Conservation (phyloP, 1,140 invertebrate genomes). For the Eulimnadia texana region DNA sequence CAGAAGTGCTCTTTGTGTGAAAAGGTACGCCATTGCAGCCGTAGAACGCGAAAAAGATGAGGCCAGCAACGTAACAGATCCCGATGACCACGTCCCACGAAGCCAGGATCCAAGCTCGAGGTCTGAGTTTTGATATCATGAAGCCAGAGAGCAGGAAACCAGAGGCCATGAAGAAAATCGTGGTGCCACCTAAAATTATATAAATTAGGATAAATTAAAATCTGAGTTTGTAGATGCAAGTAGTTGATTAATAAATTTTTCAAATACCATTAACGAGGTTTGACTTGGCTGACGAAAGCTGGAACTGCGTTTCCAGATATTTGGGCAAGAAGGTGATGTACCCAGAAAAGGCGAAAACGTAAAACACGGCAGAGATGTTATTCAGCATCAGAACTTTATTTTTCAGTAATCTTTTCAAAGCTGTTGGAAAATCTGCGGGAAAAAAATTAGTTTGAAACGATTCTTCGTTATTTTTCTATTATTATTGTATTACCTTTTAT, state of each 20-base stretch:
- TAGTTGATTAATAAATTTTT: background rate
- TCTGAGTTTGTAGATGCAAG: background rate
- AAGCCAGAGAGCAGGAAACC: constrained; percentile 51
- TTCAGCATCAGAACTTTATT: constrained; percentile 53
- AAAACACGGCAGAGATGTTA: constrained; percentile 48
- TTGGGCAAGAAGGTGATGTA: constrained; percentile 63
- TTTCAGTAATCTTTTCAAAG: constrained; percentile 42
- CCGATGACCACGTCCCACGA: constrained; percentile 57
- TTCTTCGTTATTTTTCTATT: background rate
- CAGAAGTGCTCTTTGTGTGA: constrained; percentile 32
- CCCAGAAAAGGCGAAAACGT: constrained; percentile 52
- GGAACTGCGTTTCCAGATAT: constrained; percentile 58
- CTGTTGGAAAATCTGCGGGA: constrained; percentile 28
- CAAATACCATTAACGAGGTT: constrained; percentile 45
- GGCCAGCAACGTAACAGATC: constrained; percentile 42
- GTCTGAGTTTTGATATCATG: constrained; percentile 50
- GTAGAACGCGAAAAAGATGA: constrained; percentile 49
- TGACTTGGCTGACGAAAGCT: constrained; percentile 50
- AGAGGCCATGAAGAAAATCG: constrained; percentile 51
- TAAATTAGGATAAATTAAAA: constrained; percentile 7
- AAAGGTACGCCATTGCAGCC: constrained; percentile 46
- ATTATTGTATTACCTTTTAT: background rate
- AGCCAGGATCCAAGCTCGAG: constrained; percentile 47
- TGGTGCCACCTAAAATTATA: constrained; percentile 30
- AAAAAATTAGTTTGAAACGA: background rate